Percentiles rank a stretch among this genome's conserved stretches.
Conservation (phyloP, 2,113 vertebrate genomes). For the Lepisosteus oculatus region DNA sequence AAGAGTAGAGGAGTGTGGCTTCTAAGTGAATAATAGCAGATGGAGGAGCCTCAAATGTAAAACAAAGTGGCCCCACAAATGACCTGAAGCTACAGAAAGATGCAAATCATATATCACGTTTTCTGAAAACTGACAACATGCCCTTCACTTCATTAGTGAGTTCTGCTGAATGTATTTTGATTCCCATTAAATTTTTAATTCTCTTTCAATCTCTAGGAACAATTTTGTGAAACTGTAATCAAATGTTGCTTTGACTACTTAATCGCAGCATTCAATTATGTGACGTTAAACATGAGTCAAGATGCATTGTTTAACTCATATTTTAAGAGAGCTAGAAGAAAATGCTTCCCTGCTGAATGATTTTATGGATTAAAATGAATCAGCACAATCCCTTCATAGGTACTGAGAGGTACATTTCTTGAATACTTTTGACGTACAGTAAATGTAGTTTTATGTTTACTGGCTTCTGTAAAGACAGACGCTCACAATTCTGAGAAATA, state of each 20-base stretch:
- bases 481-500: too few species aligned
- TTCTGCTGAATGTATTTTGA: conserved; percentile 22
- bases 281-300: background rate
- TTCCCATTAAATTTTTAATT: conserved; percentile 27
- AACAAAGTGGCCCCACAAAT: conserved; percentile 21
- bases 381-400: too few species aligned
- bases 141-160: conserved; percentile 1
- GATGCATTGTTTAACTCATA: background rate
- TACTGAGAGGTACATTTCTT: too few species aligned
- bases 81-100: conserved; percentile 24
- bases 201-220: conserved; percentile 23
- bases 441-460: too few species aligned
- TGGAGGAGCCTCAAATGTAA: background rate
- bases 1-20: conserved; percentile 10
- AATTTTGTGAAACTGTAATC: conserved; percentile 3
- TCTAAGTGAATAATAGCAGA: conserved; percentile 17
- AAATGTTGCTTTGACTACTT: background rate
- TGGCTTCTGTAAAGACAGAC: too few species aligned
- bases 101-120: conserved; percentile 5
- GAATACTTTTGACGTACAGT: too few species aligned
- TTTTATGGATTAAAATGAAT: too few species aligned
- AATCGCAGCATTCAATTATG: too few species aligned
- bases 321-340: background rate
- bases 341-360: too few species aligned
- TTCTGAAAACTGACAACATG: conserved; percentile 18